These are phyloP conservation scores for Burhinus bistriatus DNA, from an alignment of 2,113 vertebrate genomes.

Conservation along the genomic window DNA sequence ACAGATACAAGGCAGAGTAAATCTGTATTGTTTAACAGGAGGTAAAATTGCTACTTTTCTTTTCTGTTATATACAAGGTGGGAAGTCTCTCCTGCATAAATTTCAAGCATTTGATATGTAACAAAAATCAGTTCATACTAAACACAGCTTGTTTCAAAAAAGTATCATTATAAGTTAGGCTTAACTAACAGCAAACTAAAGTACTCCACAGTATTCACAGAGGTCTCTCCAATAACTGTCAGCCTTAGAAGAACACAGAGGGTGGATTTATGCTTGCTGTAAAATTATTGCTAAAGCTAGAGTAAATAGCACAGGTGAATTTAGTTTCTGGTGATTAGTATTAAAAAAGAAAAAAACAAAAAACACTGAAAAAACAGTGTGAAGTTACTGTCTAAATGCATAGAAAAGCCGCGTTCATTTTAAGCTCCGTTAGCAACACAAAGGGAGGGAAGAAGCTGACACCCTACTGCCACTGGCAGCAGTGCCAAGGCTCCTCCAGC, in stretches of 20 bases:
- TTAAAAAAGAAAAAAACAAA: neutral
- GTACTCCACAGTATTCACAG: neutral
- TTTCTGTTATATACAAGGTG: neutral
- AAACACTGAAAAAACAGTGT: neutral
- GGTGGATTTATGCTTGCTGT: neutral
- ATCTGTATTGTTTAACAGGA: constrained; percentile 7
- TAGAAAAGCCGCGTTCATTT: neutral
- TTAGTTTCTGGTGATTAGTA: neutral
- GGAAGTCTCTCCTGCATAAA: constrained; percentile 8
- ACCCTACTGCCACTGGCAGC: neutral
- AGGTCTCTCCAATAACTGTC: neutral
- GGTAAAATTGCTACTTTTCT: constrained; percentile 27
- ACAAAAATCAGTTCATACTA: constrained; percentile 6
- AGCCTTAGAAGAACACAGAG: neutral
- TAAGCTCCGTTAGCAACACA: neutral
- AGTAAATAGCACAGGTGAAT: neutral
- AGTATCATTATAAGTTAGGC: neutral
- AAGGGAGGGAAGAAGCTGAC: neutral
- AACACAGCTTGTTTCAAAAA: constrained; percentile 15
- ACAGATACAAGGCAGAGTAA: neutral
- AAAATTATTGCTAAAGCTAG: neutral
- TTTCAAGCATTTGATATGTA: constrained; percentile 4
- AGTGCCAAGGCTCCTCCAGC: neutral
- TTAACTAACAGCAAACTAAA: neutral
- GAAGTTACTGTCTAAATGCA: neutral